Evolutionary conservation across 2,888 invertebrate species (phyloP), one percentile per base, ranked within the genome.

Genomic region (Dendrolimus pini): DNA sequence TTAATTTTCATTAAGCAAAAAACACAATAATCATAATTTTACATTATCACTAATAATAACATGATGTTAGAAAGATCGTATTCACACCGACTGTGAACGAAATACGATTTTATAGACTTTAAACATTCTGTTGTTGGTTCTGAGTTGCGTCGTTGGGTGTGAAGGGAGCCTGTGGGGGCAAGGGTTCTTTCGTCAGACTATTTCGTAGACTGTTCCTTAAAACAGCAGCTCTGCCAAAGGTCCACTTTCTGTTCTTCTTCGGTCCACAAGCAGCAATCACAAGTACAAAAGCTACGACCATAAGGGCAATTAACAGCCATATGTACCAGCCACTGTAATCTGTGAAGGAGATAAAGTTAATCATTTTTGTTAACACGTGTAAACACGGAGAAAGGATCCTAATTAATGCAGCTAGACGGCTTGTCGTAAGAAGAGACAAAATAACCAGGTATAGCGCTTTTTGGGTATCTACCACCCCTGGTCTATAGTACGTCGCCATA

Each of bases 191-290:
- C 12, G 63, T 65, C 61, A 83, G 70, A 63, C 82, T 82, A 59
- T 68, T 70, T 7, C 77, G 68, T 41, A 85, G 53, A 53, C 71
- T 71, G 53, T 62, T 61, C 30, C 78, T 70, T 52, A 78, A 1
- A 3, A 58, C n/a, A 0, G 68, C 53, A 1, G 77, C 75, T 52
- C 75, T 70, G 0, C 57, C 12, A 57, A 62, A 63, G 0, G 80
- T 77, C 82, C 84, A 82, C n/a, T 72, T 60, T 2, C 87, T 73
- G 67, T 77, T 77, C 61, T 67, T 78, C 67, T 77, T 78, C 30
- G 81, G 74, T 0, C 71, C 64, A 10, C 80, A 53, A 2, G 75
- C 59, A 1, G 65, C 56, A 0, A 66, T 71, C 9, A 71, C 7
- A 1, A 74, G 2, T 0, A 74, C 41, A 30, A 79, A 30, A 0